Evolutionary conservation across 2,888 invertebrate species (phyloP).

Genomic region (Oasisia sp.): DNA sequence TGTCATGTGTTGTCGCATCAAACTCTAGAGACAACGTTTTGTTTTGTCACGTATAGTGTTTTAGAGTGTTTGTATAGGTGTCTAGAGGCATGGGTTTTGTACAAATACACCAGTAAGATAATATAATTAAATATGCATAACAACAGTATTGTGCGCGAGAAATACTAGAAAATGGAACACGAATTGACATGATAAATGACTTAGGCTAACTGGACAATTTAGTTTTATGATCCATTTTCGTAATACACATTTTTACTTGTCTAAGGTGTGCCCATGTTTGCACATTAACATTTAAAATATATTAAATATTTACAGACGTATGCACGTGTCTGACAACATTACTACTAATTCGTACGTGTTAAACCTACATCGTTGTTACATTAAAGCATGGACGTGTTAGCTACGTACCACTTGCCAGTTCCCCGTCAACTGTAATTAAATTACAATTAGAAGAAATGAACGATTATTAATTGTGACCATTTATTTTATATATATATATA

Average conservation of each 20-base stretch:
- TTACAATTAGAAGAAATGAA: neutral
- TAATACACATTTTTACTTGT: too few species aligned
- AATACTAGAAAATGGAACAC: neutral
- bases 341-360: neutral
- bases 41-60: neutral
- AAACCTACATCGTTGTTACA: neutral
- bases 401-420: neutral
- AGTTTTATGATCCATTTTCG: too few species aligned
- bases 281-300: neutral
- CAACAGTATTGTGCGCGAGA: neutral
- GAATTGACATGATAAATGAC: neutral
- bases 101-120: neutral
- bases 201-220: neutral
- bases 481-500: neutral
- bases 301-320: neutral
- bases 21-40: neutral
- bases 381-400: neutral
- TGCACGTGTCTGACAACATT: neutral
- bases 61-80: neutral
- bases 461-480: neutral
- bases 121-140: neutral
- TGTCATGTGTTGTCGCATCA: neutral
- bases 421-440: neutral
- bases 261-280: neutral
- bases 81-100: neutral